Evolutionary conservation across 2,113 vertebrate genomes (phyloP).

Genomic region (Corvus hawaiiensis): DNA sequence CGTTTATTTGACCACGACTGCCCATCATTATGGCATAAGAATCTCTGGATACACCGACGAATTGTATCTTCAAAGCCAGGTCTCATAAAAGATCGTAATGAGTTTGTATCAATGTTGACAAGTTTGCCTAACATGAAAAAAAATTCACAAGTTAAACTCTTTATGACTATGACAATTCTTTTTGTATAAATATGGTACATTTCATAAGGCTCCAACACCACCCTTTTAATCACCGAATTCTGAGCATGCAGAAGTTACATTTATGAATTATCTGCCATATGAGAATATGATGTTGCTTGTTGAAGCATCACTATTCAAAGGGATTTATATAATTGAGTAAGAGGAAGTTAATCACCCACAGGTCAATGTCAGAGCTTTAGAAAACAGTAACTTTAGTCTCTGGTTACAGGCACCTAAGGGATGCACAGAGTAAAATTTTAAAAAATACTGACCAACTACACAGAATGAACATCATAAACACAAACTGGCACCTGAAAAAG

Average conservation of each 20-base stretch:
- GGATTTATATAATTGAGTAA: background rate
- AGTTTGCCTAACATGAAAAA: slow-evolving; percentile 81
- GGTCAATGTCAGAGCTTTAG: background rate
- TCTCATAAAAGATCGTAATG: slow-evolving; percentile 90
- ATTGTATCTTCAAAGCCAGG: slow-evolving; percentile 95
- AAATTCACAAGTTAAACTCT: background rate
- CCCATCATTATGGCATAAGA: slow-evolving; percentile 89
- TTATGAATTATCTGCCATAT: background rate
- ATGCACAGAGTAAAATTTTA: background rate
- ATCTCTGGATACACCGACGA: slow-evolving; percentile 92
- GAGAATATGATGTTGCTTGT: background rate
- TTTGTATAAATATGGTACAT: background rate
- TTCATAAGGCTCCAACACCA: background rate
- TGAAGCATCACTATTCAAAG: background rate
- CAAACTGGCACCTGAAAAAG: background rate
- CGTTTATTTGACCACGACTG: slow-evolving; percentile 94
- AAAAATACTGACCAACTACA: background rate
- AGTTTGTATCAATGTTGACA: slow-evolving; percentile 91
- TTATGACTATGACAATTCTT: background rate
- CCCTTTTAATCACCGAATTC: background rate
- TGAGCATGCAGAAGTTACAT: background rate
- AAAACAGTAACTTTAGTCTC: background rate
- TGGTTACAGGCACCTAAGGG: background rate
- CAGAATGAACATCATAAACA: background rate
- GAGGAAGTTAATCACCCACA: background rate